phyloP scores from a whole-genome alignment of 2,888 invertebrate species.

The Sycophila texana region DNA sequence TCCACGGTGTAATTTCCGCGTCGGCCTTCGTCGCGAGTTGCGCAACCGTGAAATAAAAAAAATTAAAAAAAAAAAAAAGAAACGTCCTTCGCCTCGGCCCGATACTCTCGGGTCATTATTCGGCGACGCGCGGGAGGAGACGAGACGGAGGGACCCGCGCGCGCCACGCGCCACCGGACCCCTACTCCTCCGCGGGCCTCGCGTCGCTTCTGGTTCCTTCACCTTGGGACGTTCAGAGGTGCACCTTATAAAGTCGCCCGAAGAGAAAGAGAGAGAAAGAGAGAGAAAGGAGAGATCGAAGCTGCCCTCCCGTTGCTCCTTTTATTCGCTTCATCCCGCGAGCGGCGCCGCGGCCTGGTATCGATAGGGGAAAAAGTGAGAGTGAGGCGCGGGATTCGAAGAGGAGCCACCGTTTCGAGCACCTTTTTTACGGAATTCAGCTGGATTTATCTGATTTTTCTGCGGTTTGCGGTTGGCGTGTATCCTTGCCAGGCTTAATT shows the following conservation, averaged over 20 bases:
- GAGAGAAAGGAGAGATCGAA: background rate
- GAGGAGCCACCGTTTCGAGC: too few species aligned
- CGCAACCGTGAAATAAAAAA: too few species aligned
- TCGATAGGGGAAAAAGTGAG: slow-evolving; percentile 20
- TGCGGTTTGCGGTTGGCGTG: too few species aligned
- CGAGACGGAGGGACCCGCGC: slow-evolving; percentile 56
- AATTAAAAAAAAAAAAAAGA: too few species aligned
- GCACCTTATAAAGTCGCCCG: slow-evolving; percentile 28
- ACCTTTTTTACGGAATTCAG: too few species aligned
- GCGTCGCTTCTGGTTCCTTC: slow-evolving; percentile 35
- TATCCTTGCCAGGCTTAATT: too few species aligned
- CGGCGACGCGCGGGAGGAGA: background rate
- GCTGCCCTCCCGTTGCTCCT: background rate
- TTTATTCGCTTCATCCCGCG: background rate
- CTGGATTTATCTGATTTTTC: too few species aligned
- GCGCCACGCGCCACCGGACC: slow-evolving; percentile 71
- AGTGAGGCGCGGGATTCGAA: background rate
- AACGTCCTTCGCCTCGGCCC: too few species aligned
- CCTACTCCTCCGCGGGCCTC: slow-evolving; percentile 51
- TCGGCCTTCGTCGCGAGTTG: too few species aligned
- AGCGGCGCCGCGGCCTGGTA: background rate
- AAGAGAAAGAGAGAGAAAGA: slow-evolving; percentile 2
- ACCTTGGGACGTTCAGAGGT: slow-evolving; percentile 32
- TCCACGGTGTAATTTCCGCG: too few species aligned
- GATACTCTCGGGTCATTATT: too few species aligned